Evolutionary conservation across 2,797 vertebrate genomes (phyloP).

Genomic region (Bufotes viridis): DNA sequence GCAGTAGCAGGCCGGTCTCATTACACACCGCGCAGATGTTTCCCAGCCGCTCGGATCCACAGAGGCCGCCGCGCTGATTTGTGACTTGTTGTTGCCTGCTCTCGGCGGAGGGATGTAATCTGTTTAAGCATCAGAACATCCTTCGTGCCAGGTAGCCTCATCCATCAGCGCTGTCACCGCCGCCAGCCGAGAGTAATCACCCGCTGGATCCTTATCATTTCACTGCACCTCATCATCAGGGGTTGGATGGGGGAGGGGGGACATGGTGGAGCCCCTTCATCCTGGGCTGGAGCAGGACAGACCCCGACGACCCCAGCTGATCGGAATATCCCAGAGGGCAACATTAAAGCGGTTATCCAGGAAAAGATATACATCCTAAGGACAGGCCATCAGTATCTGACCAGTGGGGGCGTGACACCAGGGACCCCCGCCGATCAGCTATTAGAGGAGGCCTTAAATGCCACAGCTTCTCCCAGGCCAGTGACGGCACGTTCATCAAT

Average conservation of each 20-base stretch:
- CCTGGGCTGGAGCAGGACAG: neutral
- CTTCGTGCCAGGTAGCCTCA: slow-evolving; percentile 72
- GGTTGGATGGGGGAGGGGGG: neutral
- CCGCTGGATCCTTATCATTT: slow-evolving; percentile 19
- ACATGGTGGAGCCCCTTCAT: neutral
- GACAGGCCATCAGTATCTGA: too few species aligned
- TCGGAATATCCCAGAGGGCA: too few species aligned
- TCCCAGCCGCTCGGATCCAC: neutral
- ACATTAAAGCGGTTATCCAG: too few species aligned
- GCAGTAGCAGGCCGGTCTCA: neutral
- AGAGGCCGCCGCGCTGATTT: slow-evolving; percentile 21
- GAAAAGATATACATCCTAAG: too few species aligned
- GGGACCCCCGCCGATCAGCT: too few species aligned
- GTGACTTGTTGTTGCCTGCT: slow-evolving; percentile 66
- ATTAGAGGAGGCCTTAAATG: too few species aligned
- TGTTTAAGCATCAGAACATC: slow-evolving; percentile 77
- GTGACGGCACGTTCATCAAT: too few species aligned
- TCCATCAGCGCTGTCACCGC: slow-evolving; percentile 76
- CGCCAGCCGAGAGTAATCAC: slow-evolving; percentile 29
- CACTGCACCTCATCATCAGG: neutral
- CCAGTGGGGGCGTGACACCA: too few species aligned
- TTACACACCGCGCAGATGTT: slow-evolving; percentile 21
- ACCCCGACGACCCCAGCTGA: neutral
- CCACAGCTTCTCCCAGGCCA: too few species aligned
- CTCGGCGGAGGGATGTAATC: slow-evolving; percentile 73